Evolutionary conservation across 2,113 vertebrate genomes (phyloP).

Genomic region (Tragelaphus buxtoni): DNA sequence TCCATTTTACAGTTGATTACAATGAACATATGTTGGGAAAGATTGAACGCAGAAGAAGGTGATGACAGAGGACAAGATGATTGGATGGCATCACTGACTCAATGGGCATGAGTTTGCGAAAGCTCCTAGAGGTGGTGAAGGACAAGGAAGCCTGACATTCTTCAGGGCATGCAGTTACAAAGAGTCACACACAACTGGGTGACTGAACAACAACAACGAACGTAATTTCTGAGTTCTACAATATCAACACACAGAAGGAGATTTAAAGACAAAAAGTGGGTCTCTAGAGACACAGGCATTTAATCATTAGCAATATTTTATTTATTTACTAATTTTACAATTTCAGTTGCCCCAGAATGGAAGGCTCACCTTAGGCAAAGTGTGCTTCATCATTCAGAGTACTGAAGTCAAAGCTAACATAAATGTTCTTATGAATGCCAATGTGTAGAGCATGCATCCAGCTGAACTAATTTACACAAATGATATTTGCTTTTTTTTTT

Average conservation of each 20-base stretch:
- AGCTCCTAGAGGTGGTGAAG: not conserved
- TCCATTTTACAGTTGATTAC: not conserved
- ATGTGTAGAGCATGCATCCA: not conserved
- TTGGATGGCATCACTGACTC: not conserved
- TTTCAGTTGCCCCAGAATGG: not conserved
- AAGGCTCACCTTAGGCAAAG: not conserved
- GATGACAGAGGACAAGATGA: rapidly evolving
- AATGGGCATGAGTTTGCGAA: not conserved
- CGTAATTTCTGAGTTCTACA: not conserved
- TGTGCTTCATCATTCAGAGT: not conserved
- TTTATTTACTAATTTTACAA: not conserved
- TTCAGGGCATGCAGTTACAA: not conserved
- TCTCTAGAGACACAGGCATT: not conserved
- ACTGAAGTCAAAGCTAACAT: not conserved
- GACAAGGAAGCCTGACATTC: not conserved
- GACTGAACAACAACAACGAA: not conserved
- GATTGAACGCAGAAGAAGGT: not conserved
- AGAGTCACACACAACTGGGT: not conserved
- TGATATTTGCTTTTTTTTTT: too few relatives aligned
- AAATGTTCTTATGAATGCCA: not conserved
- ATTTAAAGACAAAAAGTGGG: not conserved
- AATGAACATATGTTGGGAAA: not conserved
- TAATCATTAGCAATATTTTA: not conserved
- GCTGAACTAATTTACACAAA: not conserved
- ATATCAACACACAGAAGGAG: not conserved